Evolutionary conservation across 2,797 vertebrate species (phyloP).

Genomic region (Manis crassicaudata): DNA sequence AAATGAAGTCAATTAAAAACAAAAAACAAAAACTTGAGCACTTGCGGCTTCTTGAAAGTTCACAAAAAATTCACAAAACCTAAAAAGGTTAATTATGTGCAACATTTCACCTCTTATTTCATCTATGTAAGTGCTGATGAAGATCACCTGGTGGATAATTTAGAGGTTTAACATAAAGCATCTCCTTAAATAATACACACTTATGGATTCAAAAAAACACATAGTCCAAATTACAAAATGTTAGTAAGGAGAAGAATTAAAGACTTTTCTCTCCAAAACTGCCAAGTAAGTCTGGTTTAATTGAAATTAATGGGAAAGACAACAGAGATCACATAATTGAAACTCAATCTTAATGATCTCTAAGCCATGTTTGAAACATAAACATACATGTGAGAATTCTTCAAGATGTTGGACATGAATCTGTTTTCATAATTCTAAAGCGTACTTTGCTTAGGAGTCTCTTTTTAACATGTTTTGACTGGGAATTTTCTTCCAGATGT

Average conservation of each 20-base stretch:
- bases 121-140: background rate
- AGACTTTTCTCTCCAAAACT: background rate
- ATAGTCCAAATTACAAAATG: background rate
- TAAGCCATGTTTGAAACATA: conserved; percentile 32
- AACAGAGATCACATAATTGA: conserved; percentile 38
- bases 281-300: conserved; percentile 45
- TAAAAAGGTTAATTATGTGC: background rate
- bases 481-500: conserved; percentile 50
- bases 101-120: background rate
- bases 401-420: conserved; percentile 37
- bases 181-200: background rate
- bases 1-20: background rate
- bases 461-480: conserved; percentile 57
- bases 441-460: conserved; percentile 46
- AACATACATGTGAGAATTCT: conserved; percentile 46
- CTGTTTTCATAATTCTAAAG: conserved; percentile 55
- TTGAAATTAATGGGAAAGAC: conserved; percentile 60
- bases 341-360: conserved; percentile 75
- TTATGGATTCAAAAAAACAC: background rate
- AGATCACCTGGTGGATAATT: background rate
- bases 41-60: background rate
- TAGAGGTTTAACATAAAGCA: background rate
- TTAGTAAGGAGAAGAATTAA: background rate
- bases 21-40: background rate
- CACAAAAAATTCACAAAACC: background rate